Evolutionary conservation across 2,888 invertebrate genomes (phyloP), one percentile per base, ranked within the genome.

Genomic region (Mylabris sibirica): DNA sequence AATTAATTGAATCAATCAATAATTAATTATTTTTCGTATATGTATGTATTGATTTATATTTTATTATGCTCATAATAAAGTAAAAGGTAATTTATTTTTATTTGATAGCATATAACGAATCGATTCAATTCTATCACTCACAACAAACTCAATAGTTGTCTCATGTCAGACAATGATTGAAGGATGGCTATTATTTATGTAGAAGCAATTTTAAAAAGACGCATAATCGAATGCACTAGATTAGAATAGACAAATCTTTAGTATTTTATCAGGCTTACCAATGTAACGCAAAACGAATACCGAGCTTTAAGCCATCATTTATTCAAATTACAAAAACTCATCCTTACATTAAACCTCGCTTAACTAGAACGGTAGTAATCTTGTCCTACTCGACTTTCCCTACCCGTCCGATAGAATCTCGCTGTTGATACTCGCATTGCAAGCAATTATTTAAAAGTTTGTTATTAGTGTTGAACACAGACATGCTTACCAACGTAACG

Each of bases 121-220:
- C 30, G 30, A 30, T 30, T 74, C 74, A 72, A 73, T 74, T 71
- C 30, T 4, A 60, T 68, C 73, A 65, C 72, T 73, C 72, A 74
- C 74, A 74, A 74, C 73, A 74, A 73, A n/a, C n/a, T n/a, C n/a
- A n/a, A 74, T 62, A 63, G 53, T 41, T n/a, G 38, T 35, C 12
- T 14, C 14, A 17, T 49, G n/a, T 64, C 64, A 61, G 70, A 70
- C 70, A 68, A 70, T 68, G 70, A 70, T 65, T 70, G 63, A 70
- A 66, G 65, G 60, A 66, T 34, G 8, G 30, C 60, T 26, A 68
- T 70, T 67, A 67, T 63, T 68, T 64, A 70, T 70, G 44, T 64
- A 66, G 24, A 35, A 60, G 60, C 44, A 68, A 68, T 65, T 61
- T 26, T 14, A 2, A 14, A 14, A 49, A 49, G 20, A 6, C 49